These are phyloP conservation scores for Ischnura elegans DNA, from an alignment of 2,888 invertebrate genomes.

Conservation along the genomic window DNA sequence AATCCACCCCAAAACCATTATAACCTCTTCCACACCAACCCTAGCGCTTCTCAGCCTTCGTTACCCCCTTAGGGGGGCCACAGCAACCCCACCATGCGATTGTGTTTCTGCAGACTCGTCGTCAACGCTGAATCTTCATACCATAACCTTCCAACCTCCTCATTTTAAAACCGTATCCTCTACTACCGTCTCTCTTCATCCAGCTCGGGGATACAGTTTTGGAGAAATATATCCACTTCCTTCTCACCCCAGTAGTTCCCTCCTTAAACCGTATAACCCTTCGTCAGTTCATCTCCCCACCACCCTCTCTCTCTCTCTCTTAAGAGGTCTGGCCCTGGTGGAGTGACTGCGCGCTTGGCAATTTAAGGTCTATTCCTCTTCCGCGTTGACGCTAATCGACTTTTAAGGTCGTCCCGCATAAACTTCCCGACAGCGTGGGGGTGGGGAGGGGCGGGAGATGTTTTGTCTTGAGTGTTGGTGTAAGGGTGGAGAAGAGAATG, in stretches of 20 bases:
- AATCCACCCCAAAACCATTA: too few species aligned
- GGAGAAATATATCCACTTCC: too few species aligned
- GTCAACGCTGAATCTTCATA: slow-evolving; percentile 59
- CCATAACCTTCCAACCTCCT: slow-evolving; percentile 42
- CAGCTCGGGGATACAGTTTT: too few species aligned
- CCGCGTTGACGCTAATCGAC: slow-evolving; percentile 64
- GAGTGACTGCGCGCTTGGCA: slow-evolving; percentile 61
- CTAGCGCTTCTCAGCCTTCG: too few species aligned
- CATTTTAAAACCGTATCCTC: not conserved
- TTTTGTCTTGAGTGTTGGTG: not conserved
- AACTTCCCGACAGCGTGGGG: not conserved
- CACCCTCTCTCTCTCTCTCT: not conserved
- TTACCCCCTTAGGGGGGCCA: not conserved
- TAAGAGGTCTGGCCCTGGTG: not conserved
- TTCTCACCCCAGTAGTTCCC: too few species aligned
- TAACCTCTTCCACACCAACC: too few species aligned
- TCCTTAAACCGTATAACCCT: not conserved
- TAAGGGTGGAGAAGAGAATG: not conserved
- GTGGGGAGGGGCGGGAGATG: not conserved
- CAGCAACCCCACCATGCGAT: not conserved
- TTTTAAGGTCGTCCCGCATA: slow-evolving; percentile 65
- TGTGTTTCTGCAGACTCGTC: slow-evolving; percentile 47
- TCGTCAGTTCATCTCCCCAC: not conserved
- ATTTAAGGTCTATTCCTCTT: slow-evolving; percentile 67
- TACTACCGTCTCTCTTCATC: not conserved